A percentile compares a stretch with the other conserved stretches of the same genome.
Conservation (phyloP, 2,113 vertebrate genomes). For the Larimichthys crocea region DNA sequence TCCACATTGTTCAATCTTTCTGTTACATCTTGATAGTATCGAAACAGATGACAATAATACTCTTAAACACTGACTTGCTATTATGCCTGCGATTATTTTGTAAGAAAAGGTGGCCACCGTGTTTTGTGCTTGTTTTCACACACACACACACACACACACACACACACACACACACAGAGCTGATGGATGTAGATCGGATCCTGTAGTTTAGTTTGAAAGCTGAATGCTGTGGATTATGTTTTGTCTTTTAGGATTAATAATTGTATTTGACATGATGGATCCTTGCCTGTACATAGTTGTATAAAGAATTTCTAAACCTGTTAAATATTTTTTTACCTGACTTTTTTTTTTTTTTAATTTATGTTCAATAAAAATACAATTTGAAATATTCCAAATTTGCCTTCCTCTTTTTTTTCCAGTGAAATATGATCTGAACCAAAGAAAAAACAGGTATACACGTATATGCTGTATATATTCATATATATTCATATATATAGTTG, state of each 20-base stretch:
- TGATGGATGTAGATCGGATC: constrained; percentile 33
- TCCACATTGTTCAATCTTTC: constrained; percentile 11
- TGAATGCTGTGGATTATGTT: constrained; percentile 38
- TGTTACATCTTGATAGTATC: constrained; percentile 7
- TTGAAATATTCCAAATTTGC: constrained; percentile 75
- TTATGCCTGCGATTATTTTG: constrained; percentile 34
- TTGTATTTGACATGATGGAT: constrained; percentile 41
- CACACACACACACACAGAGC: neutral
- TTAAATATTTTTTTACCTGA: constrained; percentile 88
- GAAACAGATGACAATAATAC: constrained; percentile 1
- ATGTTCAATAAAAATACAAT: constrained; percentile 85
- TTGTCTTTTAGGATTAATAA: constrained; percentile 38
- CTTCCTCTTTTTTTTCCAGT: neutral
- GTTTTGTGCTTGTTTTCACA: constrained; percentile 4
- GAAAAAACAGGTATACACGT: too few relatives aligned
- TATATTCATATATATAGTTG: too few relatives aligned
- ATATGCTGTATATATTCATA: too few relatives aligned
- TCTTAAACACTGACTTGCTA: constrained; percentile 31
- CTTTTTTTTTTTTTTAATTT: constrained; percentile 89
- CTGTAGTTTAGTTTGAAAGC: constrained; percentile 12
- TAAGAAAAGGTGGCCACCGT: neutral
- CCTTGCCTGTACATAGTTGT: constrained; percentile 90
- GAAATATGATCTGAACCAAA: too few relatives aligned
- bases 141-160: neutral
- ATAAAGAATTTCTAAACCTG: constrained; percentile 91